Evolutionary conservation across 2,888 invertebrate genomes (phyloP).

Genomic region (Aquatica leii): DNA sequence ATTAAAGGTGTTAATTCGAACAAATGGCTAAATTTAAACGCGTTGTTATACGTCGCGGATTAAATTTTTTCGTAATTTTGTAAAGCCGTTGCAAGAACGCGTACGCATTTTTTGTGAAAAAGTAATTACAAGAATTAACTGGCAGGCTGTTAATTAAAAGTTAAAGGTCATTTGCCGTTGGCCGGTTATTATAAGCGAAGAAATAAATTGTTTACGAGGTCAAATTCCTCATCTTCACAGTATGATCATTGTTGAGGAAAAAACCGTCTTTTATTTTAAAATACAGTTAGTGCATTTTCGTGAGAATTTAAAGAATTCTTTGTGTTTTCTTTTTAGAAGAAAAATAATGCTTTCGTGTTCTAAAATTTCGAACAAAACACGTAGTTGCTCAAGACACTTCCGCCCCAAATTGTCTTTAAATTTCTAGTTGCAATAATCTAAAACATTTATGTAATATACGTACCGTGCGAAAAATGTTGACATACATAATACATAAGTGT

Average conservation of each 20-base stretch:
- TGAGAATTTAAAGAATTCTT: too few species aligned
- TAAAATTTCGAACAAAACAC: too few species aligned
- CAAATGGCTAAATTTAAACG: background rate
- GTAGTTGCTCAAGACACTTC: too few species aligned
- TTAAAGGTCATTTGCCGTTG: slow-evolving; percentile 15
- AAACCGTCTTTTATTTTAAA: background rate
- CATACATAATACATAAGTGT: too few species aligned
- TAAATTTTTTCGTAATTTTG: too few species aligned
- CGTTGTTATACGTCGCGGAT: too few species aligned
- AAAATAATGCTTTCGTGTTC: too few species aligned
- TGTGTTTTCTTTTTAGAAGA: too few species aligned
- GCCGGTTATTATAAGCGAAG: background rate
- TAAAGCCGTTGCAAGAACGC: too few species aligned
- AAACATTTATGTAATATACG: background rate
- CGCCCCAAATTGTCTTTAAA: too few species aligned
- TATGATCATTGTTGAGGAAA: background rate
- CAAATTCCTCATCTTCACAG: slow-evolving; percentile 5
- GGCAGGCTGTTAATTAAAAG: slow-evolving; percentile 10
- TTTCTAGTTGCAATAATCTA: background rate
- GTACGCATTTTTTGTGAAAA: slow-evolving; percentile 1
- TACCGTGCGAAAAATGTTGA: background rate
- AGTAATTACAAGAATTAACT: background rate
- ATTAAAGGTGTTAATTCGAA: background rate
- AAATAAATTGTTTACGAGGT: slow-evolving; percentile 12
- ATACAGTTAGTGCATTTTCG: background rate